Base-by-base conservation (phyloP, 2,888 invertebrate genomes). In the Bombylius major region DNA sequence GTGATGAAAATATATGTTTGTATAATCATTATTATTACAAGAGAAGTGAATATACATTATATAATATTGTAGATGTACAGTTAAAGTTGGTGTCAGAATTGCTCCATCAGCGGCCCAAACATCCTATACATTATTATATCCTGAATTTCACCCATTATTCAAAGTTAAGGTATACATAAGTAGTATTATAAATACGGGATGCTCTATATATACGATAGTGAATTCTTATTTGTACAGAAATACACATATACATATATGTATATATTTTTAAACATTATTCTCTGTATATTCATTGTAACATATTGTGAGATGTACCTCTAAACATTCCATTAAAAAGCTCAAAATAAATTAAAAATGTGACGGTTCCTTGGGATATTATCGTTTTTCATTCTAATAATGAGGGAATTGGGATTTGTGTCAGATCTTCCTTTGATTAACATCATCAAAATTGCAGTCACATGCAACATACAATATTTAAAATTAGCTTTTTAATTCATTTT, bases 321-420 rank as follows among this genome's bases (percentile, higher is more conserved):
- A 23, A 23, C 23, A 42, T 42, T 42, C 39, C 11, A 2, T 42
- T 5, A 11, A 11, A 42, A 42, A 42, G 33, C 45, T 47, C 14
- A 9, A 39, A 54, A 42, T 54, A 54, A 54, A 54, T 54, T 54
- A 54, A 54, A 54, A 54, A 50, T 54, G 50, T 45, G 33, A 53
- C 42, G 51, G 51, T 51, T 32, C 39, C 51, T 45, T n/a, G 45
- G 33, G 44, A 51, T 31, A n/a, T 42, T 51, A 12, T 34, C 31
- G 11, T 34, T 39, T 12, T 46, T 45, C 44, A 54, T 47, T 23
- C n/a, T 23, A 14, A 31, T 47, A 44, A 54, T 54, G 49, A 44
- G 44, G 49, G 45, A 49, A 54, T 54, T 48, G 44, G 5, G 54
- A 44, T 31, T 47, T 42, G 12, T 11, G 39, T 42, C 39, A 42